Percentiles rank a stretch among this genome's conserved stretches.
phyloP scores from a whole-genome alignment of 2,888 invertebrate genomes.

The Phortica okadai region DNA sequence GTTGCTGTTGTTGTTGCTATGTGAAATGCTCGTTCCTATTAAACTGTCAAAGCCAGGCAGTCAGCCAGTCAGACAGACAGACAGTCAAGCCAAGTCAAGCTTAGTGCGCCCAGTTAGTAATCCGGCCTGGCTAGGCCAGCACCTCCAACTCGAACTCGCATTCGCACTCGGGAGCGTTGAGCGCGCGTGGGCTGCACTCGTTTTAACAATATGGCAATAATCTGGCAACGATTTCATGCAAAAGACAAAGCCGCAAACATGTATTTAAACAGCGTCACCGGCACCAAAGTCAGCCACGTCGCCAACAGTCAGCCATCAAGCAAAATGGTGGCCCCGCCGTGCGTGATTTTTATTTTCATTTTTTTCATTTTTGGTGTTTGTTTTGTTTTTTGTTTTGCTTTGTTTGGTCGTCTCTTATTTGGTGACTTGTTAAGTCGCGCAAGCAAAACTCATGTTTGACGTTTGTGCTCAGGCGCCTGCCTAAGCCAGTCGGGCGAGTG shows the following conservation, averaged over 20 bases:
- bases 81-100: not conserved
- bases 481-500: not conserved
- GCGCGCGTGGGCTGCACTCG: conserved; percentile 1
- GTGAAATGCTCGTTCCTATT: conserved; percentile 27
- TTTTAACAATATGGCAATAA: not conserved
- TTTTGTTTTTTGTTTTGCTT: not conserved
- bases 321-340: conserved; percentile 16
- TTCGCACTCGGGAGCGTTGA: not conserved
- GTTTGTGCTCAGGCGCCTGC: conserved; percentile 29
- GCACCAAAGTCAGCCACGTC: not conserved
- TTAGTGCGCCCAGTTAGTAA: conserved; percentile 23
- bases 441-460: conserved; percentile 19
- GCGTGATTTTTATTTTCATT: conserved; percentile 20
- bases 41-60: conserved; percentile 30
- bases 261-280: conserved; percentile 1
- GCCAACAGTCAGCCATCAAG: not conserved
- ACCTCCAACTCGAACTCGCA: not conserved
- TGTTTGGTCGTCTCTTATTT: not conserved
- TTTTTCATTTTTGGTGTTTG: not conserved
- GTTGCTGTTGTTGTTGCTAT: conserved; percentile 1
- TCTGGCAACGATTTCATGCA: not conserved
- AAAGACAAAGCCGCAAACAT: conserved; percentile 23
- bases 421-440: not conserved
- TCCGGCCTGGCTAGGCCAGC: not conserved
- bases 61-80: conserved; percentile 1